Evolutionary conservation across 1,140 invertebrate genomes (phyloP), one percentile per base, ranked within the genome.

Genomic region (Laupala kohalensis): DNA sequence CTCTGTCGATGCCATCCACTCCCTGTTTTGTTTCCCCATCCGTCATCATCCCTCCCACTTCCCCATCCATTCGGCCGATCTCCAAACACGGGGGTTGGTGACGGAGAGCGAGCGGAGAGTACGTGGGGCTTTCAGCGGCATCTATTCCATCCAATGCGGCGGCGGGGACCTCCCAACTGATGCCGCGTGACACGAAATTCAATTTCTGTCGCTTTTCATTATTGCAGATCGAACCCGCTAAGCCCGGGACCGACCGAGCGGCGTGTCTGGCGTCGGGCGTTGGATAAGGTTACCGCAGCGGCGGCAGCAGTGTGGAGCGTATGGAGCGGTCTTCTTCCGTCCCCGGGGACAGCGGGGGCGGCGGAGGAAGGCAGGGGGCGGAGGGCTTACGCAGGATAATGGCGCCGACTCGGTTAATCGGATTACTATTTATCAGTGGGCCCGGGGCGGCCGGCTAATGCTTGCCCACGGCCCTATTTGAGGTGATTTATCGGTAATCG

Each of bases 401-500:
- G 23, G 30, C 25, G 30, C 26, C 67, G 30, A 70, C 69, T 70
- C 69, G 69, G 30, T 70, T 70, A 72, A 72, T 72, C 71, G 65
- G 71, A 72, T 72, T 72, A 72, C 27, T 53, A 67, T 72, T 67
- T 72, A 72, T 72, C 71, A 67, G 66, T 5, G 64, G n/a, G 26
- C 29, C 37, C 63, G 67, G 25, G 24, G 67, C 68, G 30, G 30
- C 30, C 30, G 30, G 23, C 64, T 70, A 70, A 70, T 70, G 65
- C 71, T 64, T 64, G 65, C 66, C 23, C 65, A 27, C 37, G 71
- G 67, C 67, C 65, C 71, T 67, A 72, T 72, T 72, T 67, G 71
- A 72, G 71, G 65, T 72, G 71, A 72, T 72, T 72, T 72, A 72
- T 72, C 65, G 71, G 63, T 72, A 72, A 72, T 72, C 71, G 65